Conservation (phyloP, 2,113 vertebrate species). For the Morone chrysops region DNA sequence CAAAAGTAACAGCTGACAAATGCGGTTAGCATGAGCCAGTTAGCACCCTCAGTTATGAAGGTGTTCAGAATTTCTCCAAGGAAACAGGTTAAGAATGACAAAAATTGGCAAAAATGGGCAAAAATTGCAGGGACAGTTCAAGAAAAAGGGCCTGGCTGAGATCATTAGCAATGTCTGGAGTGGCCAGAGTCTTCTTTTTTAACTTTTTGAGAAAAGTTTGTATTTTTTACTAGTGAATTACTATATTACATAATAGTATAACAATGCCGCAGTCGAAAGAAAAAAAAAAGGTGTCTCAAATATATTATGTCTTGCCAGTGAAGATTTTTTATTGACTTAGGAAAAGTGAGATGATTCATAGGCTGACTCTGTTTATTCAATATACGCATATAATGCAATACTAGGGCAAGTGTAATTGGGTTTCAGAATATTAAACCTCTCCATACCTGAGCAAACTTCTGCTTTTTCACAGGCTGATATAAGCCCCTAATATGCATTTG, state of each 20-base stretch:
- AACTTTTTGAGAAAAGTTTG: neutral
- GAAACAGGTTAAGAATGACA: neutral
- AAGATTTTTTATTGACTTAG: conserved; percentile 67
- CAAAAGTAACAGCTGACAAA: conserved; percentile 42
- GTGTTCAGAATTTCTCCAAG: neutral
- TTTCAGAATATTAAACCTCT: conserved; percentile 76
- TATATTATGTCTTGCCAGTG: conserved; percentile 38
- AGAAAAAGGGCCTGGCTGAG: neutral
- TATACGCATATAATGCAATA: conserved; percentile 72
- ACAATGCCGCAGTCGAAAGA: conserved; percentile 7
- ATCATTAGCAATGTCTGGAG: neutral
- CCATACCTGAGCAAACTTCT: conserved; percentile 71
- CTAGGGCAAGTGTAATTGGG: conserved; percentile 70
- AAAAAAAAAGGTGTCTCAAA: conserved; percentile 28
- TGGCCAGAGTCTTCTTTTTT: neutral
- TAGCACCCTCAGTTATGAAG: neutral
- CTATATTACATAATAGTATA: conserved; percentile 9
- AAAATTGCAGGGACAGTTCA: neutral
- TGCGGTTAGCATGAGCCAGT: conserved; percentile 21
- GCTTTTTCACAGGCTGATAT: conserved; percentile 58
- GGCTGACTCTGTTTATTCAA: conserved; percentile 71
- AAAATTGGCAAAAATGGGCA: neutral
- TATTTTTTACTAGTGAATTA: neutral
- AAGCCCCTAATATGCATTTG: conserved; percentile 57
- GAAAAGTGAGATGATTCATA: conserved; percentile 72